Evolutionary conservation across 2,113 vertebrate species (phyloP).

Genomic region (Aramus guarauna): DNA sequence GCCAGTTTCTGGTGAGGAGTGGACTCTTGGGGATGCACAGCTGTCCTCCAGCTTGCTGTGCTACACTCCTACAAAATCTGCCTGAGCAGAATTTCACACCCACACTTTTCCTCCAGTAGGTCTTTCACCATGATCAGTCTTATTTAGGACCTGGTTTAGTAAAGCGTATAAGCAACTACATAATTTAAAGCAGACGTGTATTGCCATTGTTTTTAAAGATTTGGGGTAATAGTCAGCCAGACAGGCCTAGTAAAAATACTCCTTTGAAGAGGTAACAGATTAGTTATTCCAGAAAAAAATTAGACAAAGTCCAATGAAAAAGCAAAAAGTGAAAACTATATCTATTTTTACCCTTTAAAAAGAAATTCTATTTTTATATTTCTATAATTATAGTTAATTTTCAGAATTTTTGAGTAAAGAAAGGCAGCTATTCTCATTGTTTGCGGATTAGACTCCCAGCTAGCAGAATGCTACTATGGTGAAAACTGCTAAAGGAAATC

Average conservation of each 20-base stretch:
- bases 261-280: not conserved
- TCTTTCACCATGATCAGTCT: not conserved
- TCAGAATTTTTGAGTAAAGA: not conserved
- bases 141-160: not conserved
- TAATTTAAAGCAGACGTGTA: not conserved
- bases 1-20: not conserved
- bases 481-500: not conserved
- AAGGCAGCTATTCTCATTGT: not conserved
- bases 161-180: not conserved
- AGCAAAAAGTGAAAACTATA: not conserved
- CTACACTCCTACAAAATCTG: not conserved
- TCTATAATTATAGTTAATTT: not conserved
- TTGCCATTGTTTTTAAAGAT: not conserved
- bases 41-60: not conserved
- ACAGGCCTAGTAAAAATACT: not conserved
- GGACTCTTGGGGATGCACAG: not conserved
- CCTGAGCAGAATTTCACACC: not conserved
- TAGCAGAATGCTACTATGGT: not conserved
- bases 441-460: not conserved
- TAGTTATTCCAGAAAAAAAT: not conserved
- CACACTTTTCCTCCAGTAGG: not conserved
- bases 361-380: not conserved
- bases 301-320: not conserved
- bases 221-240: not conserved
- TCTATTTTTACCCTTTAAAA: not conserved